Evolutionary conservation across 2,797 vertebrate species (phyloP).

Genomic region (Salmo trutta): DNA sequence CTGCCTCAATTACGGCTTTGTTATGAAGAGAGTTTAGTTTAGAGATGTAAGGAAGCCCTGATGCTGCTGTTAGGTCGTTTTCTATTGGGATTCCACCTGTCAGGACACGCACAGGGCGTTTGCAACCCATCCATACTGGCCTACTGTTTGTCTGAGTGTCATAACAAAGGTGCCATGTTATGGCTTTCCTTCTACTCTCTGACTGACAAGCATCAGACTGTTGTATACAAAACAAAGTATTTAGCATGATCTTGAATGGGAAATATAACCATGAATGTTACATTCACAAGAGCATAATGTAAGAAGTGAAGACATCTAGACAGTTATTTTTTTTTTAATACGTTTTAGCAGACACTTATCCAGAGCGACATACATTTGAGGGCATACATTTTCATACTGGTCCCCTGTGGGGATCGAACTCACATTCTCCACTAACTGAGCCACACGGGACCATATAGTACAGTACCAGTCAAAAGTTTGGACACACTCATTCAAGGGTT

Average conservation of each 20-base stretch:
- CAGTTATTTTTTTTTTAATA: not conserved
- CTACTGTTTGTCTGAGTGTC: not conserved
- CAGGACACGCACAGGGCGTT: not conserved
- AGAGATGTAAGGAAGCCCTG: not conserved
- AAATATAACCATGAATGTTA: not conserved
- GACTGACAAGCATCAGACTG: not conserved
- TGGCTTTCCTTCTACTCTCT: not conserved
- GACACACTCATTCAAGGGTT: no score
- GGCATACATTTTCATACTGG: no score
- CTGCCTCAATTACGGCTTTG: constrained; percentile 61
- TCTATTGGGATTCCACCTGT: not conserved
- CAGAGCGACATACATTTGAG: no score
- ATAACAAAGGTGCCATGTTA: not conserved
- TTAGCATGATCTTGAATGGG: not conserved
- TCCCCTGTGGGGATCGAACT: no score
- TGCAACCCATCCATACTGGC: not conserved
- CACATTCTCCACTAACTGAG: no score
- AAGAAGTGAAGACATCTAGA: not conserved
- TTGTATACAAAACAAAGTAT: not conserved
- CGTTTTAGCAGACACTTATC: not conserved
- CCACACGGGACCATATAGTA: no score
- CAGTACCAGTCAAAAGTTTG: no score
- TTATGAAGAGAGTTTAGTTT: constrained; percentile 26
- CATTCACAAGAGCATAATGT: not conserved
- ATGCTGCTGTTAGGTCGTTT: not conserved